phyloP scores from a whole-genome alignment of 1,140 invertebrate species.

The Berghia stephanieae region DNA sequence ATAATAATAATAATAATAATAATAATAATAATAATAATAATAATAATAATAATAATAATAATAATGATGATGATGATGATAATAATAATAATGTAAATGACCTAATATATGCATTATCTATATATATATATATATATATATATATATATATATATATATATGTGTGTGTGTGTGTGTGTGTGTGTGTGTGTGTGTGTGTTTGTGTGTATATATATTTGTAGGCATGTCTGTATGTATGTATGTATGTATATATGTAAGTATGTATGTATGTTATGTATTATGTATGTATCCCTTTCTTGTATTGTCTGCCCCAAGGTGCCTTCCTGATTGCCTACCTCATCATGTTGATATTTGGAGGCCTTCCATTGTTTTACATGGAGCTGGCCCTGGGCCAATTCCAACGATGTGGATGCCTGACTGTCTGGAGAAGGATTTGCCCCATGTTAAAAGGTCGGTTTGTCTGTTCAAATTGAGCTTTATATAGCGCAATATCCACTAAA shows the following conservation, averaged over 20 bases:
- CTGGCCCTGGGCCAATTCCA: conserved; percentile 69
- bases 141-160: neutral
- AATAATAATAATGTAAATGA: neutral
- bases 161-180: conserved; percentile 9
- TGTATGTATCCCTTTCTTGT: conserved; percentile 16
- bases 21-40: neutral
- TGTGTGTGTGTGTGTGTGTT: too few species aligned
- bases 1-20: conserved; percentile 9
- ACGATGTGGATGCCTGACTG: conserved; percentile 66
- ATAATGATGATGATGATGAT: neutral
- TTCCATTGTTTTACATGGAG: conserved; percentile 70
- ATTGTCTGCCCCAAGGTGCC: conserved; percentile 70
- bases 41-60: neutral
- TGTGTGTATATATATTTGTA: too few species aligned
- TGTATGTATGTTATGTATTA: too few species aligned
- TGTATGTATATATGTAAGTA: too few species aligned
- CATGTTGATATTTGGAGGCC: conserved; percentile 68
- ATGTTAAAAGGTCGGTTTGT: conserved; percentile 87
- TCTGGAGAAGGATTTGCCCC: conserved; percentile 91
- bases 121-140: too few species aligned
- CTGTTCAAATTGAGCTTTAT: too few species aligned
- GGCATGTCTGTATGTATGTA: too few species aligned
- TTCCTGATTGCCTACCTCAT: conserved; percentile 69
- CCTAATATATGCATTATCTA: neutral
- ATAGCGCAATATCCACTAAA: too few species aligned